Evolutionary conservation across 2,888 invertebrate species (phyloP).

Genomic region (Stenodema calcarata): DNA sequence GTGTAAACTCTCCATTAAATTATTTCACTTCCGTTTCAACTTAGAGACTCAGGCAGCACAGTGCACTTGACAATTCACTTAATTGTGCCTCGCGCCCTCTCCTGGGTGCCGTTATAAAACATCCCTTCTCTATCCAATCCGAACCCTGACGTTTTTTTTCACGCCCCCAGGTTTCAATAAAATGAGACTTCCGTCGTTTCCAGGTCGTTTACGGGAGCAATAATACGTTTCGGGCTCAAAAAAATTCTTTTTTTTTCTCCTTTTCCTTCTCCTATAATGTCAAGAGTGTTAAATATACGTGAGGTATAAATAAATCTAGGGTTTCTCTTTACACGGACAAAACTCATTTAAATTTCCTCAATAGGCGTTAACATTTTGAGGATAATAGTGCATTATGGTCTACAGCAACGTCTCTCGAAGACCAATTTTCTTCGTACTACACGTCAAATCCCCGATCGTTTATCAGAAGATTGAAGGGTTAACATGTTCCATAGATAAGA

Average conservation of each 20-base stretch:
- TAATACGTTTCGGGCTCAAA: not conserved
- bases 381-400: too few species aligned
- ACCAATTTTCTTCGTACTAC: too few species aligned
- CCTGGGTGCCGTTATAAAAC: conserved; percentile 33
- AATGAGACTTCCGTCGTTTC: conserved; percentile 13
- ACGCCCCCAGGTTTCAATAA: conserved; percentile 22
- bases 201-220: conserved; percentile 13
- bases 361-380: too few species aligned
- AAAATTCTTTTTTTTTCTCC: not conserved
- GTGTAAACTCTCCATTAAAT: conserved; percentile 24
- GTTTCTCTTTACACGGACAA: too few species aligned
- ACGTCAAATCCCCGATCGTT: too few species aligned
- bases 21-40: conserved; percentile 41
- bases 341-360: too few species aligned
- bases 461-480: too few species aligned
- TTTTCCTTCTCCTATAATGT: not conserved
- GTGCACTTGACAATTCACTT: conserved; percentile 46
- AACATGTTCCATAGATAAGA: too few species aligned
- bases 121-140: conserved; percentile 33
- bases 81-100: conserved; percentile 39
- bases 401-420: too few species aligned
- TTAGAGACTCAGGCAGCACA: not conserved
- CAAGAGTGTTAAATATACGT: too few species aligned
- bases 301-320: too few species aligned
- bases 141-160: conserved; percentile 3